Evolutionary conservation across 2,888 invertebrate genomes (phyloP), one percentile per base, ranked within the genome.

Genomic region (Perithous albicinctus): DNA sequence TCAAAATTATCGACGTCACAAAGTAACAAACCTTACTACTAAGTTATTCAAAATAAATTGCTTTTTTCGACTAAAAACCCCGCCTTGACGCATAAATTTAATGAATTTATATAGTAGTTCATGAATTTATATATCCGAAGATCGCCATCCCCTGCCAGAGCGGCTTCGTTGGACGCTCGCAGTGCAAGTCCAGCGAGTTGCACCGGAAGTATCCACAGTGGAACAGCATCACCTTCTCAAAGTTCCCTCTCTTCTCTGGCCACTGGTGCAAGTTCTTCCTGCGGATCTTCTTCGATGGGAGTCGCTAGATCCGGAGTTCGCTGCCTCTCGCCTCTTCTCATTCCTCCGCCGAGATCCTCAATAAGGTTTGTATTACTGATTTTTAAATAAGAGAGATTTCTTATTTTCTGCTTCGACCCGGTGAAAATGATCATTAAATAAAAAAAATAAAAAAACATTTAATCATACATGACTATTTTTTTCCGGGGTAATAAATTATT

Each of bases 81-180:
- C n/a, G n/a, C n/a, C n/a, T n/a, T n/a, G n/a, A n/a, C n/a, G n/a
- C n/a, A n/a, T 23, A 35, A 61, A 75, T 43, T 23, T 41, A 10
- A 12, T 38, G 38, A 41, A 41, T 20, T 48, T 10, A 8, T 20
- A 48, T 48, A 10, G 20, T 48, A 20, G 20, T 20, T 20, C 8
- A 23, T 23, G 4, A 51, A 51, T 51, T 51, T 10, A 51, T 10
- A 51, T 32, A 64, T 54, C 41, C 12, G 75, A 83, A 90, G 97
- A 73, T 96, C 97, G 0, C 97, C 97, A 0, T 97, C 97, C 23
- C 97, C 97, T 3, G 95, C 96, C 78, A 95, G 97, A 41, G 96
- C 96, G 1, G 96, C 96, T n/a, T 96, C 96, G 0, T 92, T 97
- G 82, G 96, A 96, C 90, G 96, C 96, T 23, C 94, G 96, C 18